Percentiles rank a stretch among this genome's conserved stretches.
Evolutionary conservation across 2,113 vertebrate genomes (phyloP).

Genomic region (Bungarus multicinctus): DNA sequence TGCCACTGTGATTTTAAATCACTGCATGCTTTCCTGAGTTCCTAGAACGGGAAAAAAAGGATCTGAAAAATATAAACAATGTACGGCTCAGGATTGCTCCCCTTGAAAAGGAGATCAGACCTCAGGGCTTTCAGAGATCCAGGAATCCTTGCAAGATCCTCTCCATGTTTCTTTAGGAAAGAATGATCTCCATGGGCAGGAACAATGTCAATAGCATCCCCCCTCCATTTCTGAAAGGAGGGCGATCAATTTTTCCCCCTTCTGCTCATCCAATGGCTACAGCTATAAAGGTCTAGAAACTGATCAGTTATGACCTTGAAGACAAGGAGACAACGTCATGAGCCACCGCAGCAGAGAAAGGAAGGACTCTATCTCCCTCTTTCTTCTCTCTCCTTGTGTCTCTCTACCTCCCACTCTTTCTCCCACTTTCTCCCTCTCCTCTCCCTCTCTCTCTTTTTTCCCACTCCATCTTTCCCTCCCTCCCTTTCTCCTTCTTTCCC

Average conservation of each 20-base stretch:
- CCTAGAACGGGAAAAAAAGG: background rate
- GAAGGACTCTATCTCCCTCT: background rate
- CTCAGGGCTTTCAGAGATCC: too few species aligned
- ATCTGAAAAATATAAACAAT: background rate
- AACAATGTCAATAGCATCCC: conserved; percentile 57
- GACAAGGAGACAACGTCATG: conserved; percentile 10
- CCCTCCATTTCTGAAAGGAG: conserved; percentile 64
- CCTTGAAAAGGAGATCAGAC: fast-evolving
- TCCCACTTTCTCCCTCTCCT: too few species aligned
- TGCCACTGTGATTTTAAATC: background rate
- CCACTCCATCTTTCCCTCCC: too few species aligned
- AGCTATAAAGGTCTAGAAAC: conserved; percentile 58
- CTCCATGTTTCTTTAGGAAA: background rate
- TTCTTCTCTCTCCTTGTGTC: too few species aligned
- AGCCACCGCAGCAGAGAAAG: background rate
- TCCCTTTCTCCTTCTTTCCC: too few species aligned
- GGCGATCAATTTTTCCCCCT: conserved; percentile 64
- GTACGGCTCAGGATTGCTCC: background rate
- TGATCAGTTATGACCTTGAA: conserved; percentile 74
- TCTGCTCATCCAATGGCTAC: conserved; percentile 61
- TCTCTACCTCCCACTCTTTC: too few species aligned
- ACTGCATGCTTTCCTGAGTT: background rate
- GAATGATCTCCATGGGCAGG: conserved; percentile 37
- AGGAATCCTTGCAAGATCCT: fast-evolving
- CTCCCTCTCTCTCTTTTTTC: too few species aligned